Evolutionary conservation across 1,140 invertebrate species (phyloP).

Genomic region (Leptopilina boulardi): DNA sequence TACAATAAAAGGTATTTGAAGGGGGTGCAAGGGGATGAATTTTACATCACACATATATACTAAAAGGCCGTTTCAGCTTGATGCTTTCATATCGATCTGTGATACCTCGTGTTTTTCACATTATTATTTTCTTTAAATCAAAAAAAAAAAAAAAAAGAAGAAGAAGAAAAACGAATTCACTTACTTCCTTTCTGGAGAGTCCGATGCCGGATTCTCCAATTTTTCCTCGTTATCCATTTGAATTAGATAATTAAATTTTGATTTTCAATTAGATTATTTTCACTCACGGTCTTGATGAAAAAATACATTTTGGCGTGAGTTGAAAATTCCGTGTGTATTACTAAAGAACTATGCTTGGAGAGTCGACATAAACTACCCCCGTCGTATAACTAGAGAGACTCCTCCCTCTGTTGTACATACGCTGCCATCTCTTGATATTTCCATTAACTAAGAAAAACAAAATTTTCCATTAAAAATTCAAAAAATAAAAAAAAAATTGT

Average conservation of each 20-base stretch:
- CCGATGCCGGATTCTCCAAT: constrained; percentile 30
- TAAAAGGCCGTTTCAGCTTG: constrained; percentile 30
- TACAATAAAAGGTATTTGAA: background rate
- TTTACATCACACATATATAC: constrained; percentile 3
- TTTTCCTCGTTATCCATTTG: constrained; percentile 12
- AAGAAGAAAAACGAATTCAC: background rate
- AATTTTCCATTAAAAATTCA: too few species aligned
- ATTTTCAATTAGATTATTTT: background rate
- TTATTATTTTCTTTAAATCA: too few species aligned
- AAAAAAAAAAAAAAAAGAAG: too few species aligned
- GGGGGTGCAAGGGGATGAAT: background rate
- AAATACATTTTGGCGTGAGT: constrained; percentile 22
- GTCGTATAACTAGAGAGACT: background rate
- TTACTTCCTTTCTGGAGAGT: constrained; percentile 22
- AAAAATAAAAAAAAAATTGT: too few species aligned
- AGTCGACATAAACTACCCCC: constrained; percentile 31
- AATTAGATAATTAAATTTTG: background rate
- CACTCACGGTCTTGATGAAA: background rate
- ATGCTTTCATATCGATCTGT: constrained; percentile 39
- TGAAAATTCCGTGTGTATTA: background rate
- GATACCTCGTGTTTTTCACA: constrained; percentile 35
- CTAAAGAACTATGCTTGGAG: background rate
- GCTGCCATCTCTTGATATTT: background rate
- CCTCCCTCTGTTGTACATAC: background rate
- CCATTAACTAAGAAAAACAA: background rate